phyloP scores from a whole-genome alignment of 1,140 invertebrate genomes.

The Batillaria attramentaria region DNA sequence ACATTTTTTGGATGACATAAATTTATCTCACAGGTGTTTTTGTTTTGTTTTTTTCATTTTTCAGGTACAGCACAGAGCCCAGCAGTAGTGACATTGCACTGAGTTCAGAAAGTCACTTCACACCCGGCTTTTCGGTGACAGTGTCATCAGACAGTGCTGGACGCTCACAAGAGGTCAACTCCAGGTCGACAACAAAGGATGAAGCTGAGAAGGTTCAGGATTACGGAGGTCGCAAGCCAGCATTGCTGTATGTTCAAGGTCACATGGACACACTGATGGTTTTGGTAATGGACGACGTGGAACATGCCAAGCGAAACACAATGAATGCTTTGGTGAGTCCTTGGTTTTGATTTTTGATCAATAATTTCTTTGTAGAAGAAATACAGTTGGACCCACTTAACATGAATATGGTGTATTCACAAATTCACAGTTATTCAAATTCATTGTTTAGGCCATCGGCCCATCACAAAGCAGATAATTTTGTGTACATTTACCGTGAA shows the following conservation, averaged over 20 bases:
- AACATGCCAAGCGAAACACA: not conserved
- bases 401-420: too few relatives aligned
- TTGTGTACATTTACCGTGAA: too few relatives aligned
- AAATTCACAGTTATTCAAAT: too few relatives aligned
- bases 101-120: slow-evolving; percentile 28
- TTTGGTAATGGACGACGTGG: slow-evolving; percentile 47
- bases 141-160: not conserved
- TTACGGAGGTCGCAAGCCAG: slow-evolving; percentile 42
- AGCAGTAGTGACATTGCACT: slow-evolving; percentile 22
- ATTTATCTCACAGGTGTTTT: too few relatives aligned
- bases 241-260: slow-evolving; percentile 57
- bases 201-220: too few relatives aligned
- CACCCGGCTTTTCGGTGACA: not conserved
- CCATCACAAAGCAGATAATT: too few relatives aligned
- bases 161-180: not conserved
- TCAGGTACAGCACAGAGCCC: slow-evolving; percentile 16
- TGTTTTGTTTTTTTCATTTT: not conserved
- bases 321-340: slow-evolving; percentile 5
- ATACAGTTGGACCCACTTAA: too few relatives aligned
- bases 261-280: slow-evolving; percentile 58
- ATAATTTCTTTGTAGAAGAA: not conserved
- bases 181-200: too few relatives aligned
- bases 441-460: too few relatives aligned
- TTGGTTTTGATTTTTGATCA: not conserved
- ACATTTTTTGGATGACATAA: too few relatives aligned